Evolutionary conservation across 1,140 invertebrate genomes (phyloP).

Genomic region (Bombus fervidus): DNA sequence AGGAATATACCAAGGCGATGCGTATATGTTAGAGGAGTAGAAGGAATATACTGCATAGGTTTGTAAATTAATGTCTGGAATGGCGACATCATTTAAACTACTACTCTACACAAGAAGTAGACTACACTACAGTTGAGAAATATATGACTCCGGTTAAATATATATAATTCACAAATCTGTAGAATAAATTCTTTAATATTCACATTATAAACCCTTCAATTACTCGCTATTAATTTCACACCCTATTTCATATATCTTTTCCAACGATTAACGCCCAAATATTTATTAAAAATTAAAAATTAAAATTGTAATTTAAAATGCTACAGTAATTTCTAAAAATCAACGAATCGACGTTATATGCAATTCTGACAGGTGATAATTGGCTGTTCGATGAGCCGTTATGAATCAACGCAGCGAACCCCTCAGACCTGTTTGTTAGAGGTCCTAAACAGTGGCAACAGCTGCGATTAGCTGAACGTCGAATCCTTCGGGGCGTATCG

Average conservation of each 20-base stretch:
- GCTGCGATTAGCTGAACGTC: slow-evolving; percentile 18
- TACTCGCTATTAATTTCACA: background rate
- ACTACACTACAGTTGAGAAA: background rate
- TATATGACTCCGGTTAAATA: background rate
- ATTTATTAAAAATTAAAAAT: background rate
- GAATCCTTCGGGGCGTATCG: slow-evolving; percentile 12
- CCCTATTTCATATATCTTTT: background rate
- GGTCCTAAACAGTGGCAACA: slow-evolving; percentile 37
- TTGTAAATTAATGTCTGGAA: background rate
- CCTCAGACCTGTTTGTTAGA: background rate
- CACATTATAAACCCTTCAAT: background rate
- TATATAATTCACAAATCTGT: background rate
- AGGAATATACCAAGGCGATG: background rate
- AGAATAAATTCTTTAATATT: background rate
- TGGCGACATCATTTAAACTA: background rate
- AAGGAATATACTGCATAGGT: background rate
- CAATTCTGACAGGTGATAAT: background rate
- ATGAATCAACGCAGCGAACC: background rate
- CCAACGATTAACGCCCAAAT: background rate
- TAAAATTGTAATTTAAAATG: background rate
- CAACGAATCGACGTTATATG: background rate
- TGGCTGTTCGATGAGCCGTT: background rate
- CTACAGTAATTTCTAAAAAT: background rate
- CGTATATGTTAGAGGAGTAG: background rate
- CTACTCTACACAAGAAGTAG: background rate